These are phyloP conservation scores for Montifringilla adamsi DNA, from an alignment of 2,113 vertebrate species.

Conservation along the genomic window DNA sequence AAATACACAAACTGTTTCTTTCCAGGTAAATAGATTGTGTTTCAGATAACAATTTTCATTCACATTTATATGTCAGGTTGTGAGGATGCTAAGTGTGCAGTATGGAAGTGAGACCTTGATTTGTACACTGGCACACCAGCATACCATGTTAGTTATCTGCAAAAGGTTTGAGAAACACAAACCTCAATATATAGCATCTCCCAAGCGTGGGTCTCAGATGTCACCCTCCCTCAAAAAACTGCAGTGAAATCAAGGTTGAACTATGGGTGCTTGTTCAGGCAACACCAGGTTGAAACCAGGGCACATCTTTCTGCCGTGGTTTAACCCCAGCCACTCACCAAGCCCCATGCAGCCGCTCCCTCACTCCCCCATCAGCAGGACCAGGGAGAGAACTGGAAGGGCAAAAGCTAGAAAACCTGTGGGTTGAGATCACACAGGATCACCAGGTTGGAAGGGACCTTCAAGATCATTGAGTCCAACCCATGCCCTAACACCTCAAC, in stretches of 20 bases:
- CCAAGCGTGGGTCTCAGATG: neutral
- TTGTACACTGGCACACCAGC: neutral
- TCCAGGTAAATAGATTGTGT: neutral
- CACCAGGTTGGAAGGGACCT: neutral
- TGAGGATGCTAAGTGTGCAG: neutral
- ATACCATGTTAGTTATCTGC: neutral
- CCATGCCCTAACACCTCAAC: neutral
- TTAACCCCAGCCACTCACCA: neutral
- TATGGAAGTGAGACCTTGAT: neutral
- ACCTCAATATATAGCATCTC: neutral
- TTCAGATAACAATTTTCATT: neutral
- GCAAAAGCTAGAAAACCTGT: neutral
- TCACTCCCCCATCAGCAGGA: neutral
- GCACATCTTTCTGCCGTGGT: neutral
- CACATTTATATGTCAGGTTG: neutral
- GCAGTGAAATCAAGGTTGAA: neutral
- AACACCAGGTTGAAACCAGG: neutral
- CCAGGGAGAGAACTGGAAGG: accelerated
- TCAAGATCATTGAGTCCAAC: neutral
- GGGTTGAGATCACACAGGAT: neutral
- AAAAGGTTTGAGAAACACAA: neutral
- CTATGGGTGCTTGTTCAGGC: neutral
- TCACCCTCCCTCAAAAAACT: neutral
- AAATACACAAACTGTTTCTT: neutral
- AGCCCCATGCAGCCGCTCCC: accelerated